Evolutionary conservation across 2,888 invertebrate genomes (phyloP), one percentile per base, ranked within the genome.

Genomic region (Caenorhabditis wallacei): DNA sequence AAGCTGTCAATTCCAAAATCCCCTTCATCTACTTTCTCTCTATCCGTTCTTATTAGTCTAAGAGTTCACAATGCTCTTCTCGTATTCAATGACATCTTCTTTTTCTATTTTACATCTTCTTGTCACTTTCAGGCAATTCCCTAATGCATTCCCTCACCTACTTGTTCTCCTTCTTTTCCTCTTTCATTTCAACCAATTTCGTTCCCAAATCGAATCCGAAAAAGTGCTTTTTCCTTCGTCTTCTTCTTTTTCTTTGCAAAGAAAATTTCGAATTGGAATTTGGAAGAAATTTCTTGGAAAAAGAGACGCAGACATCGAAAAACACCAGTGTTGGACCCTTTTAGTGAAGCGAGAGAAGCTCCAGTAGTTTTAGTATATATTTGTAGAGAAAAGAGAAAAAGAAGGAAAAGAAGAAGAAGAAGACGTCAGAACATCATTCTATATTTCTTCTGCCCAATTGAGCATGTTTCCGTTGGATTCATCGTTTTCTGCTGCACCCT

Each of bases 71-170:
- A 61, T 71, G 48, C 40, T 54, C 69, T 20, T 26, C 51, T 20
- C 18, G 8, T 24, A 48, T 63, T 43, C 69, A 69, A 69, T 69
- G 40, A 56, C 18, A 43, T 69, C 43, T 48, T 1, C 43, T 46
- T 63, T 24, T 46, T 30, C 46, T 20, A 43, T 37, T n/a, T 4
- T n/a, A n/a, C 16, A 24, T 57, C 63, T 69, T 46, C 75, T 66
- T 75, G 74, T 74, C 74, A 74, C 56, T 74, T 46, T 22, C 68
- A 75, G 66, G 56, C 75, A 75, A 75, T 75, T 75, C 75, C 76
- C 68, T 69, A 76, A 76, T 76, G 76, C 69, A 76, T 61, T 56
- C 51, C 75, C 51, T 64, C 56, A 56, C 66, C 51, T 71, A 22
- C 46, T 56, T 56, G 20, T 35, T 51, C 61, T 16, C 3, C 8